Percentiles rank a stretch among this genome's conserved stretches.
phyloP scores from a whole-genome alignment of 2,888 invertebrate species.

The Autographa pulchrina region DNA sequence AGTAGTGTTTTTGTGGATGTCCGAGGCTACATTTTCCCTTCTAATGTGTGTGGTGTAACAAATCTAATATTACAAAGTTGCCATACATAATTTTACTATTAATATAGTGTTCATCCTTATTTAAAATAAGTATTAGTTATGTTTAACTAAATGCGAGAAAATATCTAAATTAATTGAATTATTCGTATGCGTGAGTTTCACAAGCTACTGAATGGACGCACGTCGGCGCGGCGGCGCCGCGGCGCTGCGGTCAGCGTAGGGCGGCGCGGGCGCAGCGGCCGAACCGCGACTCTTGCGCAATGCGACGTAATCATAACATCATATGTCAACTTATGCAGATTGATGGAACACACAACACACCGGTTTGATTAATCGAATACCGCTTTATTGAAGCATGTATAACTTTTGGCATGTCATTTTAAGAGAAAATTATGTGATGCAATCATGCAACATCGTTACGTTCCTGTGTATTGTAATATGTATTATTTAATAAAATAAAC shows the following conservation, averaged over 20 bases:
- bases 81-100: slow-evolving; percentile 1
- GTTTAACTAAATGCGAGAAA: background rate
- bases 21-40: slow-evolving; percentile 7
- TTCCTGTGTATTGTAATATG: slow-evolving; percentile 20
- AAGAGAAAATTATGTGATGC: slow-evolving; percentile 31
- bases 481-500: too few relatives aligned
- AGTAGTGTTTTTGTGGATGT: background rate
- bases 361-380: slow-evolving; percentile 36
- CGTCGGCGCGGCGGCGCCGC: slow-evolving; percentile 42
- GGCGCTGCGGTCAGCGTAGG: slow-evolving; percentile 46
- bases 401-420: slow-evolving; percentile 15
- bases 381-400: slow-evolving; percentile 27
- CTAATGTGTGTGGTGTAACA: slow-evolving; percentile 5
- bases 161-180: slow-evolving; percentile 13
- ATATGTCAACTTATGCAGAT: slow-evolving; percentile 53
- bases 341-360: slow-evolving; percentile 43
- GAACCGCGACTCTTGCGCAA: slow-evolving; percentile 52
- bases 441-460: slow-evolving; percentile 29
- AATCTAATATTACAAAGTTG: background rate
- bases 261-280: slow-evolving; percentile 26
- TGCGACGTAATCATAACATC: slow-evolving; percentile 41
- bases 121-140: background rate
- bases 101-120: background rate
- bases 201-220: slow-evolving; percentile 57
- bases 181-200: slow-evolving; percentile 28